Evolutionary conservation across 2,113 vertebrate species (phyloP), one percentile per base, ranked within the genome.

Genomic region (Notarius lentiginosus): DNA sequence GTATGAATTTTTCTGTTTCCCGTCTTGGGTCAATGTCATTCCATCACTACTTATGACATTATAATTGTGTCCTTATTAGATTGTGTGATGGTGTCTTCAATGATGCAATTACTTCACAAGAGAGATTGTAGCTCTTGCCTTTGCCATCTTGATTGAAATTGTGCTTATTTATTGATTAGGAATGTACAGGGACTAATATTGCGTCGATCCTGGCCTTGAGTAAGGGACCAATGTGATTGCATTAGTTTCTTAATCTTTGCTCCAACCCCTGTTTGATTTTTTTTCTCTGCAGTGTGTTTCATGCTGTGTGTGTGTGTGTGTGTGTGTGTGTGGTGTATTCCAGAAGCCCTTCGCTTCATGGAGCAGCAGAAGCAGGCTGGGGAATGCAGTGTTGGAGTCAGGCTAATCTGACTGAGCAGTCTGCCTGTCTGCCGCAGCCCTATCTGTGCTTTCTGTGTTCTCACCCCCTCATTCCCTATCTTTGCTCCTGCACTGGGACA

Each of bases 351-450:
- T 63, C 20, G 41, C 56, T 86, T 63, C 22, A 27, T 47, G 86
- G 75, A 86, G 22, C 18, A 72, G 86, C 65, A 83, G 81, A 79
- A 93, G 94, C 93, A 93, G 94, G 92, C 91, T 94, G 93, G 96
- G 96, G 96, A 97, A 96, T 97, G 96, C 88, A 84, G 47, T 93
- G 95, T 94, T 95, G 96, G 96, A 97, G 97, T 96, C 96, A 94
- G 89, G 90, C 93, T 96, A 97, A 96, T 97, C 95, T 95, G 94
- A 93, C 93, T 92, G 92, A 94, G 93, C 91, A 84, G 96, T 96
- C 95, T 96, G 96, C 95, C 96, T 94, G 95, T 93, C 95, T 94
- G 94, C 95, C 94, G 94, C 93, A 92, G 95, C 94, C 93, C 94
- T 94, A 96, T 96, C 95, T 96, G 95, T 93, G 94, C 95, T 96